phyloP scores from a whole-genome alignment of 2,888 invertebrate species.

The Clepsis dumicolana region DNA sequence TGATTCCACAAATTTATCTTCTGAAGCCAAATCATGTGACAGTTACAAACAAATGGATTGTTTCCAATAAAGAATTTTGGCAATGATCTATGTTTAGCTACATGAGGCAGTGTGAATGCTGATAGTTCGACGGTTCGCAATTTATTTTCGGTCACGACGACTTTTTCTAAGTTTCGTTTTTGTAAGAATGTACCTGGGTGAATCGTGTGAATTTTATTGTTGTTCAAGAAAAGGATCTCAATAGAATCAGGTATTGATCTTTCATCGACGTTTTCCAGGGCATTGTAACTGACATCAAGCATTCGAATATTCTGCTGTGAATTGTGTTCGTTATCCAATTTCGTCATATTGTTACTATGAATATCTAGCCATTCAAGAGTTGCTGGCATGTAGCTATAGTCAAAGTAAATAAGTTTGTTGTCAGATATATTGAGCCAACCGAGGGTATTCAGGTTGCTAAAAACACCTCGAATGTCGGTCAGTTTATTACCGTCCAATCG shows the following conservation, averaged over 20 bases:
- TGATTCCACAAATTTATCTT: slow-evolving; percentile 91
- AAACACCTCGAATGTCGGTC: slow-evolving; percentile 91
- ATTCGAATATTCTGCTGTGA: slow-evolving; percentile 89
- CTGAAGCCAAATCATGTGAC: slow-evolving; percentile 94
- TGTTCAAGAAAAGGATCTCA: slow-evolving; percentile 90
- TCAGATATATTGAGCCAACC: slow-evolving; percentile 93
- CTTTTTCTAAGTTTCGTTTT: slow-evolving; percentile 90
- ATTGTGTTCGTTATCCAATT: slow-evolving; percentile 91
- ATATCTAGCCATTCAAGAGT: slow-evolving; percentile 93
- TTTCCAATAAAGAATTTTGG: slow-evolving; percentile 93
- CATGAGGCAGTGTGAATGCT: slow-evolving; percentile 89
- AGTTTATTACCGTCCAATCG: slow-evolving; percentile 92
- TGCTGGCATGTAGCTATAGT: slow-evolving; percentile 91
- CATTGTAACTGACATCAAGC: slow-evolving; percentile 92
- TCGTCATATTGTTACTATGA: slow-evolving; percentile 91
- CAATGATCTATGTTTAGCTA: slow-evolving; percentile 88
- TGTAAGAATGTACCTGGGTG: slow-evolving; percentile 90
- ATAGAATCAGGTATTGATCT: slow-evolving; percentile 91
- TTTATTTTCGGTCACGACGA: slow-evolving; percentile 91
- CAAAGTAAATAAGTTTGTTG: slow-evolving; percentile 92
- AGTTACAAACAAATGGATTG: slow-evolving; percentile 95
- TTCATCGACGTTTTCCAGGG: slow-evolving; percentile 89
- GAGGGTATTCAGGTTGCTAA: slow-evolving; percentile 90
- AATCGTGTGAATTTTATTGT: slow-evolving; percentile 90
- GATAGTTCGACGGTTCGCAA: slow-evolving; percentile 90